Conservation (phyloP, 2,113 vertebrate species). For the Ctenodactylus gundi region DNA sequence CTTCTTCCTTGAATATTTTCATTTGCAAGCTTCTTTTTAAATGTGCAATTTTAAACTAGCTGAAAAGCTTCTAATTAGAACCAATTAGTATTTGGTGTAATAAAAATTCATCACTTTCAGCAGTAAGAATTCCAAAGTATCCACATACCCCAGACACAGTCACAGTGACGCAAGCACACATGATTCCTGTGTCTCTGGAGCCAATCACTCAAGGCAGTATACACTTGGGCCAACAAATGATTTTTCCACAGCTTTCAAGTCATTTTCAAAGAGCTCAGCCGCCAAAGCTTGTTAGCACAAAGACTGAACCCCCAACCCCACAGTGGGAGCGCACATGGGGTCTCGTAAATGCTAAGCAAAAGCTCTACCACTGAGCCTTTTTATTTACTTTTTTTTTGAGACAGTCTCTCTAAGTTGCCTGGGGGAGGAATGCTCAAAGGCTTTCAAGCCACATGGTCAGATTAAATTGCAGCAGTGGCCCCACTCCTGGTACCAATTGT, state of each 20-base stretch:
- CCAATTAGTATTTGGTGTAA: conserved; percentile 46
- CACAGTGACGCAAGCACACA: conserved; percentile 7
- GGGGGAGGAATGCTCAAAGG: too few relatives aligned
- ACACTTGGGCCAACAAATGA: conserved; percentile 11
- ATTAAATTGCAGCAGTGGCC: too few relatives aligned
- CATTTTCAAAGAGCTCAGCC: conserved; percentile 4
- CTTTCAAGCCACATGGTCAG: too few relatives aligned
- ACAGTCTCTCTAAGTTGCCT: not conserved
- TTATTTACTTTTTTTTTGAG: not conserved
- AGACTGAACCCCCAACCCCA: not conserved
- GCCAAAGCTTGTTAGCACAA: not conserved
- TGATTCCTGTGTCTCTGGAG: not conserved
- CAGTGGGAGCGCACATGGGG: not conserved
- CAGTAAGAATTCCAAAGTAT: conserved; percentile 25
- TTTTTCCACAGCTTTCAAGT: conserved; percentile 25
- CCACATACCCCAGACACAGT: not conserved
- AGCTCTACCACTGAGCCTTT: not conserved
- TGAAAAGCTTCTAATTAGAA: conserved; percentile 43
- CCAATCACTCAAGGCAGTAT: conserved; percentile 11
- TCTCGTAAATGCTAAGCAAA: not conserved
- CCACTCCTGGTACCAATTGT: too few relatives aligned
- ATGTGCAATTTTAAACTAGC: conserved; percentile 51
- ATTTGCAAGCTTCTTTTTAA: conserved; percentile 45
- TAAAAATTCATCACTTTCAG: conserved; percentile 51
- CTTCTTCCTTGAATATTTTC: conserved; percentile 38